Evolutionary conservation across 1,140 invertebrate genomes (phyloP).

Genomic region (Dreissena rostriformis): DNA sequence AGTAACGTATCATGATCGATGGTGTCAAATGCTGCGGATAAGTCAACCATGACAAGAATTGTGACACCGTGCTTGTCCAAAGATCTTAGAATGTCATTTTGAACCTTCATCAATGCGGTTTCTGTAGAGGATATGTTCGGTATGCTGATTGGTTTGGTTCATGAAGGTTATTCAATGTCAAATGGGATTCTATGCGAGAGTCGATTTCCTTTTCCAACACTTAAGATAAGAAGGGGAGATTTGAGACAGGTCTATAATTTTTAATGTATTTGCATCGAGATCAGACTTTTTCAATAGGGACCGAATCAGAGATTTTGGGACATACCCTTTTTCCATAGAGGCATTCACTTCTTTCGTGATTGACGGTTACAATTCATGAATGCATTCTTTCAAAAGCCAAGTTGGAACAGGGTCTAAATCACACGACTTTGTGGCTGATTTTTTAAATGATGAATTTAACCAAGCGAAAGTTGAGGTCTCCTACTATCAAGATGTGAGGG

Average conservation of each 20-base stretch:
- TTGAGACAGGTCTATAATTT: slow-evolving; percentile 33
- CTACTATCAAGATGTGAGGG: neutral
- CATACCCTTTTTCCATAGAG: slow-evolving; percentile 24
- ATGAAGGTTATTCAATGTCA: slow-evolving; percentile 33
- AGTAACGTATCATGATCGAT: slow-evolving; percentile 30
- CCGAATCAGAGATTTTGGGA: slow-evolving; percentile 31
- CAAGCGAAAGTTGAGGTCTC: slow-evolving; percentile 17
- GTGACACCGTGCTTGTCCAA: slow-evolving; percentile 14
- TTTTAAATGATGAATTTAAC: slow-evolving; percentile 25
- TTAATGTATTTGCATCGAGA: slow-evolving; percentile 20
- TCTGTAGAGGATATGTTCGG: slow-evolving; percentile 6
- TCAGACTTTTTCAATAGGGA: slow-evolving; percentile 30
- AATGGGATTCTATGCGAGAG: neutral
- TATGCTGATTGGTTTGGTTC: slow-evolving; percentile 41
- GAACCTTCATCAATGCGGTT: slow-evolving; percentile 40
- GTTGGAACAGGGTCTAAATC: slow-evolving; percentile 46
- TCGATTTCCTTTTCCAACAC: slow-evolving; percentile 19
- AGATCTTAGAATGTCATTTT: slow-evolving; percentile 36
- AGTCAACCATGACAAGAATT: slow-evolving; percentile 21
- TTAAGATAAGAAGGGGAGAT: slow-evolving; percentile 38
- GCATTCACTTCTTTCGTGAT: slow-evolving; percentile 13
- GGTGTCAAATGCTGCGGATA: slow-evolving; percentile 46
- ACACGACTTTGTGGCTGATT: slow-evolving; percentile 37
- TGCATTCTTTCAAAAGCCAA: slow-evolving; percentile 24
- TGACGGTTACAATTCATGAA: slow-evolving; percentile 33